These are phyloP conservation scores for Grantiella picta DNA, from an alignment of 2,113 vertebrate genomes.

Conservation along the genomic window DNA sequence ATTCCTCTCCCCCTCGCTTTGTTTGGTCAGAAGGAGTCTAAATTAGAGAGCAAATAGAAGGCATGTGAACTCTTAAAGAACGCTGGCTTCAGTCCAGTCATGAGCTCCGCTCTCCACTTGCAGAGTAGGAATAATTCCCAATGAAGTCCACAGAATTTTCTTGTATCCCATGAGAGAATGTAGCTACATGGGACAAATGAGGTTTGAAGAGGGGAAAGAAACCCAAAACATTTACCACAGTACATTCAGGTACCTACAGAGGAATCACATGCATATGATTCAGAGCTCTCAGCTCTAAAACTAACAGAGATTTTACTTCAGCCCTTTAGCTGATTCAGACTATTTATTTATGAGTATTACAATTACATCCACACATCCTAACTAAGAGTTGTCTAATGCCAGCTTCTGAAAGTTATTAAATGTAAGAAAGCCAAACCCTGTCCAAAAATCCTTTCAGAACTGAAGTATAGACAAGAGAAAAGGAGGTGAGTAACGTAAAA, in stretches of 20 bases:
- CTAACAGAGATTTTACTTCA: background rate
- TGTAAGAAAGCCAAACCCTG: background rate
- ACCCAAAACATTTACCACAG: background rate
- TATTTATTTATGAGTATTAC: background rate
- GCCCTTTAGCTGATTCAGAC: background rate
- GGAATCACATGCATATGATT: background rate
- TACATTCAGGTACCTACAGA: background rate
- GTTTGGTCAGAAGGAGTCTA: background rate
- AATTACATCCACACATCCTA: background rate
- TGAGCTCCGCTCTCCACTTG: background rate
- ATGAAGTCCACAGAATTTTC: background rate
- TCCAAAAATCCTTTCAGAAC: background rate
- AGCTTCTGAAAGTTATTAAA: background rate
- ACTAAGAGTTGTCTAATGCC: background rate
- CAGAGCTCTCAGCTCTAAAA: background rate
- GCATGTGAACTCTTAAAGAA: conserved; percentile 53
- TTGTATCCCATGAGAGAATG: background rate
- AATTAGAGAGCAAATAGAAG: conserved; percentile 33
- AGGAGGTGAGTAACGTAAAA: background rate
- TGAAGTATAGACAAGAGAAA: background rate
- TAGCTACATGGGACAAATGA: background rate
- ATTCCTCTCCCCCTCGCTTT: background rate
- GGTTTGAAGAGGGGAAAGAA: background rate
- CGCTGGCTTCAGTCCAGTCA: conserved; percentile 31
- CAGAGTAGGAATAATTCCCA: conserved; percentile 6